phyloP scores from a whole-genome alignment of 2,888 invertebrate species.

The Anoplius nigerrimus region DNA sequence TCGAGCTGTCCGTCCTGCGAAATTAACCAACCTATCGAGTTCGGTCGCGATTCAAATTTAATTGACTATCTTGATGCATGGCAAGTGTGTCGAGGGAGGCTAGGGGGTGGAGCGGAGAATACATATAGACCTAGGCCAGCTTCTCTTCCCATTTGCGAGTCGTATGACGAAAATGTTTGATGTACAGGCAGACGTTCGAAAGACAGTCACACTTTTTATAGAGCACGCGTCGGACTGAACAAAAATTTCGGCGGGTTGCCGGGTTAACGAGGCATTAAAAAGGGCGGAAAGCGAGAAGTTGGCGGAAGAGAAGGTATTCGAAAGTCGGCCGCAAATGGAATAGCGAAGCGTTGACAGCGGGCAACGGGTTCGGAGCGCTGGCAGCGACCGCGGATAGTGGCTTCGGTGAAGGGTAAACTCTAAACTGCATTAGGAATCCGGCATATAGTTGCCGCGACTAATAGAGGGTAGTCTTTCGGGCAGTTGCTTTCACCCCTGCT shows the following conservation, averaged over 20 bases:
- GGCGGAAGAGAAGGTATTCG: constrained; percentile 46
- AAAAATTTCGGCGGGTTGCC: no score
- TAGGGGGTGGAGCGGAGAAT: constrained; percentile 15
- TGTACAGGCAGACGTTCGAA: no score
- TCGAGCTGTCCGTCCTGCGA: constrained; percentile 57
- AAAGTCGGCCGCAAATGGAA: constrained; percentile 42
- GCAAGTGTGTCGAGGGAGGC: constrained; percentile 35
- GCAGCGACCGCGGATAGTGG: constrained; percentile 41
- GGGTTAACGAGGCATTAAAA: background rate
- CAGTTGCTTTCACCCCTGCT: no score
- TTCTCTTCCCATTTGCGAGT: no score
- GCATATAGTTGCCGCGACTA: constrained; percentile 61
- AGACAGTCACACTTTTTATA: no score
- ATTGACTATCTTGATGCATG: constrained; percentile 62
- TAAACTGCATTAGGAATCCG: constrained; percentile 67
- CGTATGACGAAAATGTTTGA: no score
- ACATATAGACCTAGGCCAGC: no score
- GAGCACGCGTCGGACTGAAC: no score
- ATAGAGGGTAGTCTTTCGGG: no score
- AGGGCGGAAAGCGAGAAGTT: constrained; percentile 14
- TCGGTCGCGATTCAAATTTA: constrained; percentile 65
- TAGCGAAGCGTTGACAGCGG: constrained; percentile 26
- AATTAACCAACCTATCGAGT: constrained; percentile 64
- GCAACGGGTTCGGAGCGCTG: constrained; percentile 15
- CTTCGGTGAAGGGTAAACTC: constrained; percentile 59